Evolutionary conservation across 1,140 invertebrate genomes (phyloP), one percentile per base, ranked within the genome.

Genomic region (Cheumatopsyche charites): DNA sequence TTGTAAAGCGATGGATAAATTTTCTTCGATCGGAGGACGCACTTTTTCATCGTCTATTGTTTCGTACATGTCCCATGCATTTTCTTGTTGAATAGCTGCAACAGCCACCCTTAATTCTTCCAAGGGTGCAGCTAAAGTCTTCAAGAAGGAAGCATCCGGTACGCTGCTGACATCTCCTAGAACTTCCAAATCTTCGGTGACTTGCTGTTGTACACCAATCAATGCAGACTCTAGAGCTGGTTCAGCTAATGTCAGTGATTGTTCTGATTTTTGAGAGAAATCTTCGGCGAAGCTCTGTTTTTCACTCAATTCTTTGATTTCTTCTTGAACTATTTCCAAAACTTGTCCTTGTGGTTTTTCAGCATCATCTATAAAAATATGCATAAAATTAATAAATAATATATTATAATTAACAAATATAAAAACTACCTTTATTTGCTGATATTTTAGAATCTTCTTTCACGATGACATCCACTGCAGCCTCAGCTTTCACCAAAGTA

Each of bases 81-180:
- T 70, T 72, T 78, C 75, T 69, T 78, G 61, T 55, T 77, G 71
- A 13, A 78, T 74, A 23, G 73, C 62, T 21, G 75, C 78, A 49
- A 79, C 76, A 7, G 72, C 63, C 21, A 76, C 26, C 65, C 75
- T 70, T 36, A 79, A 70, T 67, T 78, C 78, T 62, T 77, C 67
- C 25, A 79, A 69, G 0, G 78, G 75, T 47, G 75, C 69, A 7
- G 76, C 77, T 55, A 79, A 71, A 21, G 66, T 72, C 73, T 77
- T 78, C 17, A 78, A 45, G 29, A 73, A 3, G 4, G 76, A 67
- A n/a, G 70, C 62, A 42, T 77, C 36, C 17, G 25, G 65, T 13
- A n/a, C 41, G 52, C n/a, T 45, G 1, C 17, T 47, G 1, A 68
- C n/a, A 25, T 49, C 45, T 7, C 23, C 47, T 17, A 68, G 36